phyloP scores from a whole-genome alignment of 2,888 invertebrate species.

The Zaprionus bogoriensis region DNA sequence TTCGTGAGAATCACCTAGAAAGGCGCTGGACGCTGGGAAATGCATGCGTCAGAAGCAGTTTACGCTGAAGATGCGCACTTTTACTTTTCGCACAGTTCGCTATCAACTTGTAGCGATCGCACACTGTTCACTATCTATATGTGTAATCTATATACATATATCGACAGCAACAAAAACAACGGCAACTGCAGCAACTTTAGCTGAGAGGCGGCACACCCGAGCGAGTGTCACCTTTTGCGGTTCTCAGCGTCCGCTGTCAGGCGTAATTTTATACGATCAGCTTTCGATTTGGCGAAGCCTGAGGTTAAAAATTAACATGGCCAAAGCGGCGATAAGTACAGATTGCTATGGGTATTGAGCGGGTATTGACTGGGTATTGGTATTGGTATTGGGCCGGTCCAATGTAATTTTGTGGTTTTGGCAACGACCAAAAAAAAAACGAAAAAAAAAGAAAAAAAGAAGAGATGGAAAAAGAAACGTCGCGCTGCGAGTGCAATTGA shows the following conservation, averaged over 20 bases:
- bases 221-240: conserved; percentile 75
- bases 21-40: conserved; percentile 5
- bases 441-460: conserved; percentile 21
- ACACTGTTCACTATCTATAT: conserved; percentile 54
- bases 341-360: conserved; percentile 68
- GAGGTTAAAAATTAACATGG: conserved; percentile 76
- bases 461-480: conserved; percentile 25
- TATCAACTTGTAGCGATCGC: conserved; percentile 46
- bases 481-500: conserved; percentile 62
- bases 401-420: conserved; percentile 75
- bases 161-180: conserved; percentile 30
- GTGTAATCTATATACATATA: conserved; percentile 62
- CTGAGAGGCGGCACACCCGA: conserved; percentile 46
- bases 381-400: conserved; percentile 17
- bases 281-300: conserved; percentile 77
- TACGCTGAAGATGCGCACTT: conserved; percentile 28
- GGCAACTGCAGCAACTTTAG: conserved; percentile 3
- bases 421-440: conserved; percentile 19
- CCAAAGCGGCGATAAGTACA: conserved; percentile 72
- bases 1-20: conserved; percentile 16
- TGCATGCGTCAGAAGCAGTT: neutral
- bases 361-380: neutral
- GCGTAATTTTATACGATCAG: conserved; percentile 76
- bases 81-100: conserved; percentile 37
- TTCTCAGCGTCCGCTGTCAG: conserved; percentile 69